Conservation (phyloP, 2,113 vertebrate genomes). For the Hylia prasina region DNA sequence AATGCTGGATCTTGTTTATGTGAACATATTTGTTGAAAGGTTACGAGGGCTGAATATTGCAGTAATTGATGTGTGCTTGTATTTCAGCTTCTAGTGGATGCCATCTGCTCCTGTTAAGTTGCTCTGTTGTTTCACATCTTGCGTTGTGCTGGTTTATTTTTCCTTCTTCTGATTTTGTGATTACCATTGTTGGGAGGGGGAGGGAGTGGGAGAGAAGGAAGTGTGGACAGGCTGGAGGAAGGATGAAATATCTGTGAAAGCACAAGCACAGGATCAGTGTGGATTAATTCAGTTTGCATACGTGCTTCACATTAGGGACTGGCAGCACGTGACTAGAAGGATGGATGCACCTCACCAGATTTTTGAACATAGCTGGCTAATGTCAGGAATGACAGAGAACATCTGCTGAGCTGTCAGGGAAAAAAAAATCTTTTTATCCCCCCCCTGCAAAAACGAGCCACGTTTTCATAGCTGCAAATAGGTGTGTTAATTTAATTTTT, state of each 20-base stretch:
- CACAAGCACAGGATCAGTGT: background rate
- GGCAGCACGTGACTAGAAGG: background rate
- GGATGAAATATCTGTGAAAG: background rate
- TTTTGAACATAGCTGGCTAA: background rate
- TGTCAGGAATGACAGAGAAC: background rate
- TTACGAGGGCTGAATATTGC: conserved; percentile 40
- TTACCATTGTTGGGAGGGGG: background rate
- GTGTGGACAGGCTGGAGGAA: background rate
- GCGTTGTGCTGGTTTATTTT: background rate
- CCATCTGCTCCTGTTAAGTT: conserved; percentile 30
- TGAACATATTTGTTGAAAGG: conserved; percentile 49
- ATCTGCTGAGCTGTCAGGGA: background rate
- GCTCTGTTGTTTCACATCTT: conserved; percentile 8
- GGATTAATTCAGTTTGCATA: background rate
- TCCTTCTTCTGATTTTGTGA: background rate
- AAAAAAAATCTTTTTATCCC: background rate
- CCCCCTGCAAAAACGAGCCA: background rate
- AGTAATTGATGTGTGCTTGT: conserved; percentile 24
- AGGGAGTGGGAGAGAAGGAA: conserved; percentile 18
- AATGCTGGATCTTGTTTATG: conserved; percentile 25
- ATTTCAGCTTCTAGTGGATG: conserved; percentile 22
- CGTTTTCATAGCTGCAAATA: background rate
- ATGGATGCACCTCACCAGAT: background rate
- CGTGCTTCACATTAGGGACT: background rate
- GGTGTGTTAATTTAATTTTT: background rate